phyloP scores from a whole-genome alignment of 1,140 invertebrate species.

The Neotoxoptera formosana region DNA sequence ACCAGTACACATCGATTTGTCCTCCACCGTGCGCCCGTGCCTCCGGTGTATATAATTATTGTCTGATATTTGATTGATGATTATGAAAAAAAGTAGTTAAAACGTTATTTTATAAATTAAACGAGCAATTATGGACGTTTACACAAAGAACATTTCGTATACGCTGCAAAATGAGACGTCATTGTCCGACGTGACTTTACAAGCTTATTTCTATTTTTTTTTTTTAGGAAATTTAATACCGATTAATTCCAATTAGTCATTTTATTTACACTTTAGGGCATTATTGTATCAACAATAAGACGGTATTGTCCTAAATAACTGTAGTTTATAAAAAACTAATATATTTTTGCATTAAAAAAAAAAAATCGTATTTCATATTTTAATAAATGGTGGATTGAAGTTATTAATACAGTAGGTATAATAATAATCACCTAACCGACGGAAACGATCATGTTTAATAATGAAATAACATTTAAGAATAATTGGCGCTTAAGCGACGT shows the following conservation, averaged over 20 bases:
- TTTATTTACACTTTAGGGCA: neutral
- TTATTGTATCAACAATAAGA: neutral
- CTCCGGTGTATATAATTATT: neutral
- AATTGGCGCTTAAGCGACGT: neutral
- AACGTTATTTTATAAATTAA: neutral
- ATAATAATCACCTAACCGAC: neutral
- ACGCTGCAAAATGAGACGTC: neutral
- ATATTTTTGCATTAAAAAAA: neutral
- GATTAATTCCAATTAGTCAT: slow-evolving; percentile 4
- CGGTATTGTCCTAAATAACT: neutral
- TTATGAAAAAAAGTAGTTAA: neutral
- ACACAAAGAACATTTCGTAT: neutral
- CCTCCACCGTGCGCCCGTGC: no score
- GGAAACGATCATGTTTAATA: neutral
- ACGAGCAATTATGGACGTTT: neutral
- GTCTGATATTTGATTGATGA: neutral
- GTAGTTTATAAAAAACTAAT: neutral
- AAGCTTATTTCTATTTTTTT: neutral
- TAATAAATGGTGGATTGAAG: neutral
- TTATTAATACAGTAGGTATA: neutral
- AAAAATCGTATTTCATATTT: neutral
- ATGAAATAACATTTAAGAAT: neutral
- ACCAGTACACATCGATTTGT: neutral
- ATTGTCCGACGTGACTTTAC: neutral
- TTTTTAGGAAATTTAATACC: neutral